phyloP scores from a whole-genome alignment of 2,797 vertebrate genomes.

The Lerista edwardsae region DNA sequence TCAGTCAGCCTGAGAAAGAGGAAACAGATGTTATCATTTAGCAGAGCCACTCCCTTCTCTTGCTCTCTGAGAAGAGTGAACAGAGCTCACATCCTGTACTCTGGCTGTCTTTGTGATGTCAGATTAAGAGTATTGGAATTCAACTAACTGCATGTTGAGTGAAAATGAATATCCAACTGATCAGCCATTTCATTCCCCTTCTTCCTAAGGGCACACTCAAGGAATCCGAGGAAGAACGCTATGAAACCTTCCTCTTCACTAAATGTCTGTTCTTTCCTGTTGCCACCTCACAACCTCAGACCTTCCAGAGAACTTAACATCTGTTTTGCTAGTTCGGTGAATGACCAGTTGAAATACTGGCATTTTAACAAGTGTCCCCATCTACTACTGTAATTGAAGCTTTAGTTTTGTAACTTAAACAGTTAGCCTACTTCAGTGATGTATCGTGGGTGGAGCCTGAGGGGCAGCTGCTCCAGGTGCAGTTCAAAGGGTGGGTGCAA shows the following conservation, averaged over 20 bases:
- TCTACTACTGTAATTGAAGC: too few relatives aligned
- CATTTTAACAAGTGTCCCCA: neutral
- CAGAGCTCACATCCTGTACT: slow-evolving; percentile 10
- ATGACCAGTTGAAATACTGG: neutral
- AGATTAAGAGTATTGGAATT: slow-evolving; percentile 18
- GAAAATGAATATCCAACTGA: neutral
- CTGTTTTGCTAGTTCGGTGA: neutral
- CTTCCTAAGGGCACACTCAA: neutral
- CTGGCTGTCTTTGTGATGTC: slow-evolving; percentile 10
- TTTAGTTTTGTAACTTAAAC: too few relatives aligned
- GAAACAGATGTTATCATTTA: slow-evolving; percentile 6
- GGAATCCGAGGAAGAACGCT: neutral
- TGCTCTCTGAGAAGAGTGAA: slow-evolving; percentile 34
- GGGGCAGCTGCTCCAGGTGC: too few relatives aligned
- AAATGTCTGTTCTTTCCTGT: neutral
- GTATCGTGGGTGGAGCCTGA: too few relatives aligned
- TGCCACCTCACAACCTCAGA: neutral
- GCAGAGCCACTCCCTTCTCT: slow-evolving; percentile 23
- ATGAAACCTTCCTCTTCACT: neutral
- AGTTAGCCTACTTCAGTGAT: too few relatives aligned
- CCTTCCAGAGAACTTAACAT: neutral
- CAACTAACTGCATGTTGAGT: slow-evolving; percentile 13
- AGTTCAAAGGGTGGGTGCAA: too few relatives aligned
- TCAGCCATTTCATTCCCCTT: slow-evolving; percentile 22
- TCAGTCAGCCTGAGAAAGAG: slow-evolving; percentile 6